These are phyloP conservation scores for Scrobipalpa costella DNA, from an alignment of 2,888 invertebrate species.

Conservation along the genomic window DNA sequence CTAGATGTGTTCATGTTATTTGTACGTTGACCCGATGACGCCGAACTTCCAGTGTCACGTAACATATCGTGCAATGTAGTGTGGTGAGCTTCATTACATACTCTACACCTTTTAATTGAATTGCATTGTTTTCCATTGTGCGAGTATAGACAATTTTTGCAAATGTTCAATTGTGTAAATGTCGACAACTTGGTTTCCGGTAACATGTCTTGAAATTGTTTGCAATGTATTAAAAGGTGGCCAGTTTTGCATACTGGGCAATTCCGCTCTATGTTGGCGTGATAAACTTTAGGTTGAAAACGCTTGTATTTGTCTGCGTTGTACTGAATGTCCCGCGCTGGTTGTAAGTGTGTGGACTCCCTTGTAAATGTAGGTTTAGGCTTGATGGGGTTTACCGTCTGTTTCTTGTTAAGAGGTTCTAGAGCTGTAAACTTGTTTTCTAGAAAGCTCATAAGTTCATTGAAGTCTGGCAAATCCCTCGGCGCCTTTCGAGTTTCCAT, in stretches of 20 bases:
- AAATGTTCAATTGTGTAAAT: conserved; percentile 26
- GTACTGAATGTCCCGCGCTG: not conserved
- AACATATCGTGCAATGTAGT: conserved; percentile 26
- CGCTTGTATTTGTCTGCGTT: not conserved
- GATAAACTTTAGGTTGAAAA: too few species aligned
- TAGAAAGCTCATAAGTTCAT: too few species aligned
- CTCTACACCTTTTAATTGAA: conserved; percentile 25
- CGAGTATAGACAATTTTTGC: not conserved
- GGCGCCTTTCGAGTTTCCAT: too few species aligned
- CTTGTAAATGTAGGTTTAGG: not conserved
- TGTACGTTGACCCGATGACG: not conserved
- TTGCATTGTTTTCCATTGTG: conserved; percentile 1
- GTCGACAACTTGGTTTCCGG: conserved; percentile 24
- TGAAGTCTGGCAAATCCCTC: too few species aligned
- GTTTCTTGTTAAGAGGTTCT: conserved; percentile 7
- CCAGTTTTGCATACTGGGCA: too few species aligned
- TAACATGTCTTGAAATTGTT: conserved; percentile 26
- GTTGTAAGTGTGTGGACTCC: not conserved
- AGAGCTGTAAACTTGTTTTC: too few species aligned
- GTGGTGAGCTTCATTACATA: conserved; percentile 26
- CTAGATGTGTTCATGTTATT: not conserved
- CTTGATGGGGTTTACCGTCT: not conserved
- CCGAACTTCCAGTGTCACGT: not conserved
- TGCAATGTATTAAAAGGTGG: conserved; percentile 29
- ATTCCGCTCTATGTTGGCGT: too few species aligned